Conservation (phyloP, 2,113 vertebrate genomes). For the Notarius lentiginosus region DNA sequence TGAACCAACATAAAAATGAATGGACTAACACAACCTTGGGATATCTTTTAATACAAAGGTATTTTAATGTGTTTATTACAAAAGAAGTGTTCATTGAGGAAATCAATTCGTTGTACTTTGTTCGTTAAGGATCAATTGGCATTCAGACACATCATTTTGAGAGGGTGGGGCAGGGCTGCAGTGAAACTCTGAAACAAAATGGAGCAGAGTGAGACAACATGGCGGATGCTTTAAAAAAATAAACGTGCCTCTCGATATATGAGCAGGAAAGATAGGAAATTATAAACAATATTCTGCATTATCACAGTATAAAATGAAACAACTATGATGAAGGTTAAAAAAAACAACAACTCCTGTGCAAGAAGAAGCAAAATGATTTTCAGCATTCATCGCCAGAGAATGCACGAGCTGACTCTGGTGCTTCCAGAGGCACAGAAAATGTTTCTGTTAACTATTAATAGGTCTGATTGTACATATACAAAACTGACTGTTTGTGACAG, state of each 20-base stretch:
- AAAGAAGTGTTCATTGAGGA: neutral
- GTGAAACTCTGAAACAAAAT: slow-evolving; percentile 71
- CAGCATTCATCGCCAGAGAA: neutral
- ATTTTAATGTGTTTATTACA: neutral
- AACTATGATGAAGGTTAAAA: neutral
- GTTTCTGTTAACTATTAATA: slow-evolving; percentile 38
- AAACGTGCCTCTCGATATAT: neutral
- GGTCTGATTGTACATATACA: neutral
- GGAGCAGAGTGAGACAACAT: slow-evolving; percentile 76
- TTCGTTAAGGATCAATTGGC: slow-evolving; percentile 32
- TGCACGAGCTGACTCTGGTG: slow-evolving; percentile 12
- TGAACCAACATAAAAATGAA: neutral
- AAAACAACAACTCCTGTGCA: neutral
- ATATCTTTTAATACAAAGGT: neutral
- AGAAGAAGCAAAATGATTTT: neutral
- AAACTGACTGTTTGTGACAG: no score
- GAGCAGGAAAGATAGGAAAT: neutral
- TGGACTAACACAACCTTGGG: neutral
- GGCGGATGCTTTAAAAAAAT: slow-evolving; percentile 52
- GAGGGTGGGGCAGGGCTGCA: slow-evolving; percentile 50
- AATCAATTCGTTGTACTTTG: slow-evolving; percentile 31
- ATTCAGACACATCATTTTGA: slow-evolving; percentile 41
- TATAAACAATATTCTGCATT: neutral
- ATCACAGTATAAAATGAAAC: neutral
- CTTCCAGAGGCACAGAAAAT: slow-evolving; percentile 26